Evolutionary conservation across 2,113 vertebrate genomes (phyloP), one percentile per base, ranked within the genome.

Genomic region (Tiliqua scincoides): DNA sequence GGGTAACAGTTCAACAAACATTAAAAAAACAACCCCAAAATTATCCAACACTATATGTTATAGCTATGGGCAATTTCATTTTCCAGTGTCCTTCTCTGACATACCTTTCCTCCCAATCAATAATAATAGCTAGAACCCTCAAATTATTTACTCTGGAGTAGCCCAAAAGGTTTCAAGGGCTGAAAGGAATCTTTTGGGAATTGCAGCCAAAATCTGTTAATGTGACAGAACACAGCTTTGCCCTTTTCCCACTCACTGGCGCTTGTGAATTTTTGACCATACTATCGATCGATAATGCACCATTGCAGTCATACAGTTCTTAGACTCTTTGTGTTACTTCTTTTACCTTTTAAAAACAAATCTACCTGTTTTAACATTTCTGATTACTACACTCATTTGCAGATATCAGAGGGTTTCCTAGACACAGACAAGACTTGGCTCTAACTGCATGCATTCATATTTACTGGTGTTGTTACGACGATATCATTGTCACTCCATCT

Each of bases 161-260:
- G 6, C 30, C 25, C 78, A 59, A 23, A 14, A 52, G 15, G 48
- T 17, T n/a, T 52, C 62, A 25, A 37, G 48, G 6, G 20, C 43
- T 35, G 6, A 30, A 71, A 71, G 20, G 57, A 82, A n/a, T 32
- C 4, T 23, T 14, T 14, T 79, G 32, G n/a, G 77, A 2, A 79
- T 21, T 67, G 27, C 40, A 67, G 3, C 48, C 65, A 35, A 85
- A 87, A 89, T 71, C 73, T 78, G 73, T 54, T 89, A 87, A 85
- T 1, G 30, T 57, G 89, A 93, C 93, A 84, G 80, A 93, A 89
- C 79, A 52, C 72, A 95, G 89, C 61, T 84, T 83, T 92, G 23
- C 25, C 70, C 80, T 82, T 54, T 25, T 18, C 25, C 8, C 65
- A 91, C 84, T 89, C 91, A 82, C 80, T 37, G 71, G 63, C 82